Conservation (phyloP, 2,888 invertebrate species). For the Diaprepes abbreviatus region DNA sequence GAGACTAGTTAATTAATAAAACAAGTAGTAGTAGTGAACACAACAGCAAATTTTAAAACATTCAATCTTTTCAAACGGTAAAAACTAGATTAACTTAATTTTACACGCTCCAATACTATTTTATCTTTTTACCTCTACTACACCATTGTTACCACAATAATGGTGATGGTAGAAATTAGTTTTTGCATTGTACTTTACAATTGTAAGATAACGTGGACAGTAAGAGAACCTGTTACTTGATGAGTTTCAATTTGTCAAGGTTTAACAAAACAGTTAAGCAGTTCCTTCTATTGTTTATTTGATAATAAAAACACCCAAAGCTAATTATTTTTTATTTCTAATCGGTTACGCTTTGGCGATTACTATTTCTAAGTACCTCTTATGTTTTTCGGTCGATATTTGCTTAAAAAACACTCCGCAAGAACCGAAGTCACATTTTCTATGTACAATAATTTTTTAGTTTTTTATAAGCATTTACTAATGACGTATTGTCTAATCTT, state of each 20-base stretch:
- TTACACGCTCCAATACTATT: conserved; percentile 31
- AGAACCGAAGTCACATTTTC: too few relatives aligned
- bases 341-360: too few relatives aligned
- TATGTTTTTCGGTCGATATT: too few relatives aligned
- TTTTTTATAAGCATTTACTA: too few relatives aligned
- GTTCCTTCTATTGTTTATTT: not conserved
- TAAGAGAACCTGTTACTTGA: not conserved
- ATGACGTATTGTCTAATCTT: too few relatives aligned
- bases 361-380: too few relatives aligned
- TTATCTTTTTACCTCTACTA: conserved; percentile 17
- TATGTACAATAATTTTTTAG: too few relatives aligned
- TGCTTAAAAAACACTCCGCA: too few relatives aligned
- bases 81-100: conserved; percentile 29
- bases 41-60: not conserved
- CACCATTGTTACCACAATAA: conserved; percentile 12
- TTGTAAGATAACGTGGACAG: not conserved
- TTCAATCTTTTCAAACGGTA: conserved; percentile 26
- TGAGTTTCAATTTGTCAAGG: not conserved
- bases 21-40: not conserved
- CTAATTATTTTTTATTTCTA: too few relatives aligned
- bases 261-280: not conserved
- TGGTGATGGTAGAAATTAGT: conserved; percentile 20
- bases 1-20: not conserved
- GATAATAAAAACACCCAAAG: not conserved
- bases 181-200: not conserved